These are phyloP conservation scores for Lepidostoma basale DNA, from an alignment of 1,140 invertebrate genomes.

Conservation along the genomic window DNA sequence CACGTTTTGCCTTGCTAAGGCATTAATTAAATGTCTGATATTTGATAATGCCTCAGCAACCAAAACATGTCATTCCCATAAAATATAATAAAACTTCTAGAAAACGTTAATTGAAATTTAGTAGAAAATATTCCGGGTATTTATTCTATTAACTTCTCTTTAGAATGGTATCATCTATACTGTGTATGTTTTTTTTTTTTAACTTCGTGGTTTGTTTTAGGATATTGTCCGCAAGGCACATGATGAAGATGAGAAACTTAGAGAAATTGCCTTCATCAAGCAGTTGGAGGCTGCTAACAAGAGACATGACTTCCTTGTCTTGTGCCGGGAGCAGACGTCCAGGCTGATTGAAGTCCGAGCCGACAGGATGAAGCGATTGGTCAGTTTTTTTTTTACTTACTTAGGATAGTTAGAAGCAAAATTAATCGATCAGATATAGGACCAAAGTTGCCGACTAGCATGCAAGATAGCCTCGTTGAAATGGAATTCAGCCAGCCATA, in stretches of 20 bases:
- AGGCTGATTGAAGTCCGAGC: slow-evolving; percentile 75
- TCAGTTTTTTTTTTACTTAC: slow-evolving; percentile 41
- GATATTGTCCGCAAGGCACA: slow-evolving; percentile 93
- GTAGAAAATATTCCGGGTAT: too few relatives aligned
- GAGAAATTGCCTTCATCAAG: slow-evolving; percentile 98
- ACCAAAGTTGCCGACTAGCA: too few relatives aligned
- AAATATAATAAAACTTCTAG: too few relatives aligned
- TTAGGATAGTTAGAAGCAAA: too few relatives aligned
- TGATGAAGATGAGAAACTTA: slow-evolving; percentile 95
- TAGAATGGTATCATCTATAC: not conserved
- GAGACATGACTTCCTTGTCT: slow-evolving; percentile 84
- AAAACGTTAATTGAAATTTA: too few relatives aligned
- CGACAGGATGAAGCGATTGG: slow-evolving; percentile 66
- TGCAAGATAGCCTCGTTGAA: too few relatives aligned
- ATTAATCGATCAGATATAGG: too few relatives aligned
- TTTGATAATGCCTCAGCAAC: too few relatives aligned
- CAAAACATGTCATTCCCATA: too few relatives aligned
- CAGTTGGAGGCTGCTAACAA: slow-evolving; percentile 95
- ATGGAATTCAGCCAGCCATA: too few relatives aligned
- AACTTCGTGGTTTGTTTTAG: slow-evolving; percentile 55
- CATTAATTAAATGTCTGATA: too few relatives aligned
- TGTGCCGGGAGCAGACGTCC: slow-evolving; percentile 83
- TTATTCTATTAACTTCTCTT: not conserved
- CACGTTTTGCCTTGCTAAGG: too few relatives aligned
- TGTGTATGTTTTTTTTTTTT: slow-evolving; percentile 20